Conservation (phyloP, 2,888 invertebrate species). For the Amiota minor region DNA sequence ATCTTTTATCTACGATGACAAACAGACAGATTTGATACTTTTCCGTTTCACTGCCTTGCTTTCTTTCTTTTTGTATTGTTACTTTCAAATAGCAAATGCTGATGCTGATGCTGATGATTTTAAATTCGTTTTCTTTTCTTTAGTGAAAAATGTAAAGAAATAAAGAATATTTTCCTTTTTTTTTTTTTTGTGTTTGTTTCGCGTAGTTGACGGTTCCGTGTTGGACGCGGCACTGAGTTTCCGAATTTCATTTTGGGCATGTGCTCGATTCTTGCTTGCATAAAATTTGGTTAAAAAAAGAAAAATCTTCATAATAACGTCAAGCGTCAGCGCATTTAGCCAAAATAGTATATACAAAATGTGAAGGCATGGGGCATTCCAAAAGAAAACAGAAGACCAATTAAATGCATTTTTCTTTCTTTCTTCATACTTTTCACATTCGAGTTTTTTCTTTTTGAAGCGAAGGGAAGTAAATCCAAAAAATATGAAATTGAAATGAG, state of each 20-base stretch:
- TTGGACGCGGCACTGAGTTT: conserved; percentile 56
- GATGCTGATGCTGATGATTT: no score
- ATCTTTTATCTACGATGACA: neutral
- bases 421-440: conserved; percentile 16
- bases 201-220: conserved; percentile 60
- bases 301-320: conserved; percentile 28
- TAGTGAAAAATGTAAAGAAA: no score
- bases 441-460: no score
- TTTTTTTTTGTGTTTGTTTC: conserved; percentile 36
- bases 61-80: neutral
- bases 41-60: neutral
- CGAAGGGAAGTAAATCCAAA: no score
- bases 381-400: neutral
- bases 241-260: neutral
- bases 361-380: neutral
- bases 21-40: neutral
- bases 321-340: conserved; percentile 63
- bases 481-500: no score
- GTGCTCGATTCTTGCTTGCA: conserved; percentile 4
- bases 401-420: no score
- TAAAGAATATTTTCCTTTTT: no score
- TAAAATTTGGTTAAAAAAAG: conserved; percentile 3
- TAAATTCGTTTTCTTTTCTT: no score
- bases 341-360: conserved; percentile 47
- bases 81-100: no score